Evolutionary conservation across 2,113 vertebrate species (phyloP).

Genomic region (Rhizomys pruinosus): DNA sequence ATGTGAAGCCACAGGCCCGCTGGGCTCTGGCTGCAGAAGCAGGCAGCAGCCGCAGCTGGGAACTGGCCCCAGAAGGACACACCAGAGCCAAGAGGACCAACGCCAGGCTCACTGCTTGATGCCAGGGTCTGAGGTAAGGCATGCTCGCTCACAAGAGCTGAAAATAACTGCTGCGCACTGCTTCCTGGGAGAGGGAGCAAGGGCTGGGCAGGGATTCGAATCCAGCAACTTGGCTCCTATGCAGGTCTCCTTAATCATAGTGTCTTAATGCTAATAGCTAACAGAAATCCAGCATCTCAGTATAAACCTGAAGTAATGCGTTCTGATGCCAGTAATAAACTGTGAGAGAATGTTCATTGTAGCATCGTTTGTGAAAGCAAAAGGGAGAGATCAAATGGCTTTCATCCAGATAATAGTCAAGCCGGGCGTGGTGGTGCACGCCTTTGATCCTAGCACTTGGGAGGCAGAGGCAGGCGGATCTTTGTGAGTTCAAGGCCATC

Average conservation of each 20-base stretch:
- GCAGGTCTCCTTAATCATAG: neutral
- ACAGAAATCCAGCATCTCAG: neutral
- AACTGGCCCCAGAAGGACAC: neutral
- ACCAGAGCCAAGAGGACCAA: neutral
- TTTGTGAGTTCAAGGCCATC: too few relatives aligned
- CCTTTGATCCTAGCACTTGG: too few relatives aligned
- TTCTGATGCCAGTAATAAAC: neutral
- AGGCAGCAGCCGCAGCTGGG: neutral
- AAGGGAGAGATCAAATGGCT: neutral
- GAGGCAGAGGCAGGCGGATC: too few relatives aligned
- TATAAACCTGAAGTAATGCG: neutral
- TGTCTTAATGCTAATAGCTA: neutral
- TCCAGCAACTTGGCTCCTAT: neutral
- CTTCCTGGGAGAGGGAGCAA: neutral
- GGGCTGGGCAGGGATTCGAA: neutral
- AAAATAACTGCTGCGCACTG: neutral
- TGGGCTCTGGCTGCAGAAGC: conserved; percentile 48
- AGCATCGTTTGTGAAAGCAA: neutral
- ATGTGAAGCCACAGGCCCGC: conserved; percentile 14
- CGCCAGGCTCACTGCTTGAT: neutral
- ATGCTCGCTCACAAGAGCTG: neutral
- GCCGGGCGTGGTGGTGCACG: too few relatives aligned
- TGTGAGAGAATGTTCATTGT: neutral
- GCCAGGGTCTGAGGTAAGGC: neutral
- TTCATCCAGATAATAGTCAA: neutral